Base-by-base conservation (phyloP, 2,797 vertebrate species). In the Cryptoprocta ferox region DNA sequence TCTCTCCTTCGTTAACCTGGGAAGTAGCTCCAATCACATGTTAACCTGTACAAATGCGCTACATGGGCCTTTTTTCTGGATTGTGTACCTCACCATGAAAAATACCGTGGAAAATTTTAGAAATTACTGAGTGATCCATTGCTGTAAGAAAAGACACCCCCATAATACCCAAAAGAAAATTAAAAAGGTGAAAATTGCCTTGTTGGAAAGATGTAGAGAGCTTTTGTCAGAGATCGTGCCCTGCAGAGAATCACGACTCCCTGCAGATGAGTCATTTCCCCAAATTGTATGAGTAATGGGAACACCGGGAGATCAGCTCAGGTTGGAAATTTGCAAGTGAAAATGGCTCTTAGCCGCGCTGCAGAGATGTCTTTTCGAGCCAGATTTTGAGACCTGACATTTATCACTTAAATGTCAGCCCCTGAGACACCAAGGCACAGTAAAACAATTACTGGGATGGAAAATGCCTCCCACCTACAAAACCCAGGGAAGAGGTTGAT, bases 401-500 rank as follows among this genome's bases (percentile, higher is more conserved):
- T 96, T 97, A 82, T 84, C 82, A 70, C 61, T 50, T 91, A 96
- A 95, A 96, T 95, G 79, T 85, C 95, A 96, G 6, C 78, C 79
- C 42, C 53, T 89, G 19, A 66, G 30, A 83, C 32, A 8, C 26
- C 79, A 88, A 63, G 82, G 21, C 75, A 39, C 68, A 15, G 48
- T 63, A 48, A 12, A 56, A 91, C 71, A 59, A 70, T 91, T 45
- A 91, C 45, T 5, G 1, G 13, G 21, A 66, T 39, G 66, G 61
- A 78, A 66, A 71, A 80, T 21, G 10, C 5, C 0, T 48, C 59
- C 50, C 68, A 5, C 19, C 50, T 81, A 66, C 42, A 71, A 11
- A 16, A 21, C 78, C 63, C 14, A 1, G 53, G 68, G 89, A 18
- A 30, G 45, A 48, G 32, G n/a, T 12, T 32, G 24, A 42, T 2